These are phyloP conservation scores for Nixonia krombeini DNA, from an alignment of 1,140 invertebrate genomes.

Conservation along the genomic window DNA sequence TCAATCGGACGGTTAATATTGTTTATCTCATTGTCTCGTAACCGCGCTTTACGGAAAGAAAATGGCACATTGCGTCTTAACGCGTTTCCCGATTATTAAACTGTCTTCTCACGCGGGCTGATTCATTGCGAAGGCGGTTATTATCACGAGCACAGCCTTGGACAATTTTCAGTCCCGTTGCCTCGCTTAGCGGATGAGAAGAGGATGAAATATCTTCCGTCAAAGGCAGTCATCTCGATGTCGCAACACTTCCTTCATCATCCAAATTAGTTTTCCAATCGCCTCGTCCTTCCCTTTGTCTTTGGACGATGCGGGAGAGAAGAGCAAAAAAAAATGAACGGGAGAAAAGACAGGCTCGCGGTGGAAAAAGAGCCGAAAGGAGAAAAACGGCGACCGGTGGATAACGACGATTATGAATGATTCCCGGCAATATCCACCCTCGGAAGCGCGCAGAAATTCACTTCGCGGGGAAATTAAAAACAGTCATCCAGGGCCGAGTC, in stretches of 20 bases:
- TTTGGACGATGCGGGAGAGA: neutral
- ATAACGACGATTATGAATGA: constrained; percentile 67
- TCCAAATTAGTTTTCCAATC: constrained; percentile 25
- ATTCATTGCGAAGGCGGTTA: no score
- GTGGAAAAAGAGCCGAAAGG: constrained; percentile 8
- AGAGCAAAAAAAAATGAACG: neutral
- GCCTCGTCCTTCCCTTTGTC: constrained; percentile 18
- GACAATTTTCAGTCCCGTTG: no score
- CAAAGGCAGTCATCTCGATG: constrained; percentile 14
- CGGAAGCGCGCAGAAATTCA: constrained; percentile 65
- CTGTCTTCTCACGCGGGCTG: no score
- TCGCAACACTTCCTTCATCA: constrained; percentile 14
- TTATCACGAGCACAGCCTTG: no score
- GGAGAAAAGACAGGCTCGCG: neutral
- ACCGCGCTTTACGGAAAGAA: no score
- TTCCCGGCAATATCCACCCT: constrained; percentile 70
- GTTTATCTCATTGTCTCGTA: no score
- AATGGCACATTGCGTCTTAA: no score
- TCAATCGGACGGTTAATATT: no score
- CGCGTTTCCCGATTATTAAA: no score
- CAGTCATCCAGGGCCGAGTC: constrained; percentile 65
- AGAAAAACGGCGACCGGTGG: constrained; percentile 19
- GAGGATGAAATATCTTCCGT: constrained; percentile 18
- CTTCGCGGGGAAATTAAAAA: constrained; percentile 72
- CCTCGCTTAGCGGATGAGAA: constrained; percentile 5